Conservation (phyloP, 1,140 invertebrate genomes). For the Tetramorium alpestre region DNA sequence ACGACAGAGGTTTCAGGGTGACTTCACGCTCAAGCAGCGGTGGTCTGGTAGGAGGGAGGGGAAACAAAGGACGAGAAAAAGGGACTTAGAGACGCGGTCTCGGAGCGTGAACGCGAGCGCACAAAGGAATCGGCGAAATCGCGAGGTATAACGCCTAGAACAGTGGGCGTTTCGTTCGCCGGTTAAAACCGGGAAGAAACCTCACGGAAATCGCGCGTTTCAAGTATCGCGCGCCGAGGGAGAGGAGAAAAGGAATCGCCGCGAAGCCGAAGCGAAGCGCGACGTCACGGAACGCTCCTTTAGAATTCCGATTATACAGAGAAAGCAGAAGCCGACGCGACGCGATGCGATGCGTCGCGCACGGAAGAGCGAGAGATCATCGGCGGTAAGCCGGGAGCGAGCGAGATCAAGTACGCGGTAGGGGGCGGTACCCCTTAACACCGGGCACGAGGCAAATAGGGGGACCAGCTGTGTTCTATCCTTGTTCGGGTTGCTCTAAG, state of each 20-base stretch:
- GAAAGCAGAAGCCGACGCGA: conserved; percentile 21
- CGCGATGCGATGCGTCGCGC: background rate
- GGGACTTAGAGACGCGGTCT: background rate
- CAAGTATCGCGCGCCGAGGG: conserved; percentile 17
- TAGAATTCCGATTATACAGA: conserved; percentile 36
- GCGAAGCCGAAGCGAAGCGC: background rate
- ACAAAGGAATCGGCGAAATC: conserved; percentile 66
- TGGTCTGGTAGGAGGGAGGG: background rate
- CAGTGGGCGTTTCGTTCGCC: background rate
- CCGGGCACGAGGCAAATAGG: conserved; percentile 80
- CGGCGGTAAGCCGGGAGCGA: conserved; percentile 39
- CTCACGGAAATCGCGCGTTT: conserved; percentile 30
- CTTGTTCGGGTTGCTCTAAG: conserved; percentile 77
- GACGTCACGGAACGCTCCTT: background rate
- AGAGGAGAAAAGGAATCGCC: background rate
- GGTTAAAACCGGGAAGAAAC: background rate
- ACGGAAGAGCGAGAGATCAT: conserved; percentile 44
- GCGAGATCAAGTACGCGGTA: conserved; percentile 73
- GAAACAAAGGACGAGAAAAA: conserved; percentile 1
- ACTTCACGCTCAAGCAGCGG: conserved; percentile 34
- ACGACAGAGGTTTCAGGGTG: conserved; percentile 66
- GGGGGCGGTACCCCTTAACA: conserved; percentile 81
- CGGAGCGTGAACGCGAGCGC: background rate
- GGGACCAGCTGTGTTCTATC: conserved; percentile 77
- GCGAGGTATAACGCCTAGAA: conserved; percentile 25